These are phyloP conservation scores for Odontocerum albicorne DNA, from an alignment of 2,888 invertebrate genomes.

Conservation along the genomic window DNA sequence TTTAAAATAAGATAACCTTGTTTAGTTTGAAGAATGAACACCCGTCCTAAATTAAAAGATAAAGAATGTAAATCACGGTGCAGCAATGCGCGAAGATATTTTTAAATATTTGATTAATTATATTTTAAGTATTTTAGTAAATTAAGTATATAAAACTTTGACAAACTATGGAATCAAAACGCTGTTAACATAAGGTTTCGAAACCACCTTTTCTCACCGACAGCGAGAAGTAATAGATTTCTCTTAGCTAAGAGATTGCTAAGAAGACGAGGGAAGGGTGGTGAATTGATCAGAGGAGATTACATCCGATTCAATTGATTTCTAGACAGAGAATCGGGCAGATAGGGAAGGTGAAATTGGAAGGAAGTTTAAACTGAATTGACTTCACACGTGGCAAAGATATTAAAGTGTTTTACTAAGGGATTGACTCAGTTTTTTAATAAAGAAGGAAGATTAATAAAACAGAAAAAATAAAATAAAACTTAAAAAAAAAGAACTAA, in stretches of 20 bases:
- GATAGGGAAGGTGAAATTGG: not conserved
- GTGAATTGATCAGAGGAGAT: slow-evolving; percentile 16
- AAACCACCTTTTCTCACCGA: slow-evolving; percentile 9
- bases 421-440: no score
- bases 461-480: no score
- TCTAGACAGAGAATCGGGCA: not conserved
- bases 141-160: slow-evolving; percentile 2
- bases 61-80: no score
- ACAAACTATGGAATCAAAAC: not conserved
- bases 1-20: no score
- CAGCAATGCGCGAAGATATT: no score
- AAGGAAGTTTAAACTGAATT: no score
- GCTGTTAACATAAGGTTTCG: slow-evolving; percentile 23
- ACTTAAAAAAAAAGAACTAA: no score
- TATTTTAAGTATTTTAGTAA: no score
- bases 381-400: not conserved
- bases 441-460: no score
- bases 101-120: no score
- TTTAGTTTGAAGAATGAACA: no score
- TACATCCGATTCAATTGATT: slow-evolving; percentile 19
- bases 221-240: slow-evolving; percentile 27
- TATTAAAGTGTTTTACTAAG: not conserved
- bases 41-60: no score
- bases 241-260: slow-evolving; percentile 24
- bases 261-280: not conserved